Evolutionary conservation across 2,797 vertebrate species (phyloP), one percentile per base, ranked within the genome.

Genomic region (Alcedo atthis): DNA sequence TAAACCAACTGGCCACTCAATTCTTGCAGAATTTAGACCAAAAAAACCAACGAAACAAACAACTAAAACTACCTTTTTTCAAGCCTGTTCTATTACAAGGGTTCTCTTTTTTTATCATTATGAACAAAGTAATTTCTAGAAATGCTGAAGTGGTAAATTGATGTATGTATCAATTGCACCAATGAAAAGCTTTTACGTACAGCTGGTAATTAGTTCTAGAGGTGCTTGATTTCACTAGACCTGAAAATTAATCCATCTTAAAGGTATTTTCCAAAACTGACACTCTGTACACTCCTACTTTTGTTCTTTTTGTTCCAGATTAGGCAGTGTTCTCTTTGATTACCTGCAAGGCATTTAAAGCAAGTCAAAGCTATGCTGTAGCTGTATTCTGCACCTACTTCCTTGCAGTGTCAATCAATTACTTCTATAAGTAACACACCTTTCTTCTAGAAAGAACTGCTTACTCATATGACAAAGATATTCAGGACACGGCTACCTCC

Each of bases 401-500:
- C 55, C 54, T 51, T 59, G 15, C 48, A 8, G 22, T n/a, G 80
- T 63, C 33, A 20, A 67, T 51, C 53, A 32, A 3, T 19, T 43
- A 12, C 20, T 83, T 70, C 30, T 54, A 12, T 6, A 68, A 30
- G 12, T 54, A 42, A 76, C 8, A 9, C 26, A 64, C 24, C 25
- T 12, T 3, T 35, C 48, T 81, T 32, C 42, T 46, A 42, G 11
- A 35, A 79, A 30, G 40, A 78, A 37, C 30, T 63, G 55, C 14
- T 9, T 35, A 12, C 17, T 73, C 12, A 3, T 4, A 37, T 0
- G 0, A 24, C 2, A 6, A 35, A 37, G 35, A 66, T 58, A 40
- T 43, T 80, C 33, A 76, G 57, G 21, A 78, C 15, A 6, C 3
- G n/a, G 40, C 40, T 81, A 8, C 33, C 22, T 24, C 26, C 62